A percentile compares a stretch with the other conserved stretches of the same genome.
Evolutionary conservation across 2,888 invertebrate species (phyloP).

Genomic region (Ecliptopera silaceata): DNA sequence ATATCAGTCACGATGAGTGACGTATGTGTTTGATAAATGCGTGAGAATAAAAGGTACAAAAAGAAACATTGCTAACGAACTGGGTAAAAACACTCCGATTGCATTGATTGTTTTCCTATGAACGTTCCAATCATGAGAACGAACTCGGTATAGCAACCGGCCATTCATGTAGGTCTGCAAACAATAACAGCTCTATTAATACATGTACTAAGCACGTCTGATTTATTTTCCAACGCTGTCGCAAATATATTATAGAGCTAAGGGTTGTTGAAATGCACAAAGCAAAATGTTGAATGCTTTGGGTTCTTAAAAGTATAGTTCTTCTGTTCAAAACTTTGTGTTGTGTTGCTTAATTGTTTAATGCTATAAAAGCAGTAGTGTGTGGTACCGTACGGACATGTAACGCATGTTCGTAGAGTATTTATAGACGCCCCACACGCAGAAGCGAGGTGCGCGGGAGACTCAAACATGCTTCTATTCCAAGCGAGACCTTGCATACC

Average conservation of each 20-base stretch:
- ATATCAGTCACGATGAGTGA: slow-evolving; percentile 15
- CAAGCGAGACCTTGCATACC: slow-evolving; percentile 71
- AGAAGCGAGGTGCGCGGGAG: slow-evolving; percentile 74
- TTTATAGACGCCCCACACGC: slow-evolving; percentile 81
- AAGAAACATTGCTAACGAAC: slow-evolving; percentile 10
- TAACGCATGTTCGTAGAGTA: slow-evolving; percentile 62
- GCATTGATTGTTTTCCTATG: slow-evolving; percentile 75
- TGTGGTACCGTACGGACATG: slow-evolving; percentile 60
- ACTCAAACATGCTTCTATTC: slow-evolving; percentile 69
- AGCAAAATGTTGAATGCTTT: slow-evolving; percentile 19
- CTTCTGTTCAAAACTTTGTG: slow-evolving; percentile 43
- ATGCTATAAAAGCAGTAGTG: slow-evolving; percentile 41
- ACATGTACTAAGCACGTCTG: slow-evolving; percentile 10
- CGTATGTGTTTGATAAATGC: slow-evolving; percentile 28
- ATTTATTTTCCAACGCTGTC: slow-evolving; percentile 31
- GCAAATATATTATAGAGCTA: slow-evolving; percentile 30
- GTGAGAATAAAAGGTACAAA: slow-evolving; percentile 36
- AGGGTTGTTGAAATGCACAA: slow-evolving; percentile 27
- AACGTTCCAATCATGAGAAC: slow-evolving; percentile 69
- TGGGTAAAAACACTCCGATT: slow-evolving; percentile 38
- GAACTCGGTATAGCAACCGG: slow-evolving; percentile 60
- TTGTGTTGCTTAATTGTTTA: slow-evolving; percentile 48
- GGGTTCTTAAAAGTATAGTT: slow-evolving; percentile 29
- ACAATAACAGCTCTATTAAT: slow-evolving; percentile 39
- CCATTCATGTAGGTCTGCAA: slow-evolving; percentile 48